Evolutionary conservation across 2,113 vertebrate genomes (phyloP), one percentile per base, ranked within the genome.

Genomic region (Oryzias javanicus): DNA sequence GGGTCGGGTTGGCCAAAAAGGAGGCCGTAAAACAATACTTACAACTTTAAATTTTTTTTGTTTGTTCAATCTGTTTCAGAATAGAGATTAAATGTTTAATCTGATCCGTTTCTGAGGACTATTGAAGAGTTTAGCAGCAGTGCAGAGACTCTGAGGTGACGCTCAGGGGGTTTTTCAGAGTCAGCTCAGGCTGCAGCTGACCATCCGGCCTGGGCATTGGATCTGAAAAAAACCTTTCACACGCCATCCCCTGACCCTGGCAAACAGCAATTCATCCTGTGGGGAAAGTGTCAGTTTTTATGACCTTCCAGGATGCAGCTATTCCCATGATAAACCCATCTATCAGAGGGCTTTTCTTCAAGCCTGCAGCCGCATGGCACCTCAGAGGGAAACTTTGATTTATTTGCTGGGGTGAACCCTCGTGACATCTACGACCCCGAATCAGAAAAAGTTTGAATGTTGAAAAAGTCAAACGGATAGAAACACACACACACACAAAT

Each of bases 291-390:
- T 79, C 80, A 70, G 58, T 64, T 80, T 78, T 64, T 76, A 74
- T 82, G 81, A 85, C 84, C 82, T 85, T 86, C 66, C 75, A 46
- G 56, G 53, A 70, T 66, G 54, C 70, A 75, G 64, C 77, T 70
- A 70, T 79, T 79, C 81, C 83, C 77, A 64, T 79, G 83, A 86
- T 79, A 73, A 81, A 78, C 56, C 74, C 19, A 29, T 84, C 78
- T 60, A 60, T 84, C 79, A 77, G 54, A 65, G 51, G 52, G 58
- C 27, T 71, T 83, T 84, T 79, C 68, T 70, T 59, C 58, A 47
- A 60, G 62, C 77, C 80, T 40, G 42, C 44, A 77, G 64, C 72
- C 56, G 49, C 66, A 35, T 60, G 60, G 69, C 68, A 52, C 71
- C 70, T 76, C 50, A 7, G 75, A 69, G 64, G 72, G 53, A 52